phyloP scores from a whole-genome alignment of 2,797 vertebrate species.

The Chaetodon trifasciatus region DNA sequence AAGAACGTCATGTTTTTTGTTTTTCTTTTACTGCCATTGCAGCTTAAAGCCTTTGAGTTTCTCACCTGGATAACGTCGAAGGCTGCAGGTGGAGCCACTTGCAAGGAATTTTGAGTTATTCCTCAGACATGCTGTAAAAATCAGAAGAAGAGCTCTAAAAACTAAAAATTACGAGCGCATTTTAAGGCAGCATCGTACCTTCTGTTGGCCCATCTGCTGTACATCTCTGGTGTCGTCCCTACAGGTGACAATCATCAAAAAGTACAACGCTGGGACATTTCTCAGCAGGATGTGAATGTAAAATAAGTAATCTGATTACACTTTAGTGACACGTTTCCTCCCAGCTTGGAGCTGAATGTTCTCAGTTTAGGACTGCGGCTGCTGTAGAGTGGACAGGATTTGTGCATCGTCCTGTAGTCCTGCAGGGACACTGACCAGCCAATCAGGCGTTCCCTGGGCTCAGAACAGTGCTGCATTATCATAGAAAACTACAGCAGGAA shows the following conservation, averaged over 20 bases:
- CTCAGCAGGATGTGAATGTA: too few species aligned
- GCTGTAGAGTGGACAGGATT: neutral
- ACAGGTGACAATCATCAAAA: slow-evolving; percentile 33
- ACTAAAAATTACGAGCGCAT: too few species aligned
- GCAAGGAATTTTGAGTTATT: too few species aligned
- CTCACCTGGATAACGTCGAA: neutral
- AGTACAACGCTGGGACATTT: neutral
- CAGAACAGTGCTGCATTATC: neutral
- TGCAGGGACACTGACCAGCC: slow-evolving; percentile 65
- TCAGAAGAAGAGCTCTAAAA: too few species aligned
- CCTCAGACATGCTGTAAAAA: too few species aligned
- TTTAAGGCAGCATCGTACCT: too few species aligned
- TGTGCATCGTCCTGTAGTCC: neutral
- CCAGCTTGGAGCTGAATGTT: too few species aligned
- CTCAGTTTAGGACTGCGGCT: neutral
- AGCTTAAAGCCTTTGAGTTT: slow-evolving; percentile 7
- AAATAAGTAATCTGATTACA: too few species aligned
- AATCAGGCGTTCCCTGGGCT: slow-evolving; percentile 60
- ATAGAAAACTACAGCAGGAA: neutral
- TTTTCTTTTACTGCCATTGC: too few species aligned
- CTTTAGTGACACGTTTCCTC: too few species aligned
- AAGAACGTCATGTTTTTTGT: neutral
- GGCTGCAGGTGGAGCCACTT: neutral
- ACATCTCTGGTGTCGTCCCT: neutral
- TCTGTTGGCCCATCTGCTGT: too few species aligned